Percentiles rank a stretch among this genome's conserved stretches.
Conservation (phyloP, 2,888 invertebrate genomes). For the Biston betularia region DNA sequence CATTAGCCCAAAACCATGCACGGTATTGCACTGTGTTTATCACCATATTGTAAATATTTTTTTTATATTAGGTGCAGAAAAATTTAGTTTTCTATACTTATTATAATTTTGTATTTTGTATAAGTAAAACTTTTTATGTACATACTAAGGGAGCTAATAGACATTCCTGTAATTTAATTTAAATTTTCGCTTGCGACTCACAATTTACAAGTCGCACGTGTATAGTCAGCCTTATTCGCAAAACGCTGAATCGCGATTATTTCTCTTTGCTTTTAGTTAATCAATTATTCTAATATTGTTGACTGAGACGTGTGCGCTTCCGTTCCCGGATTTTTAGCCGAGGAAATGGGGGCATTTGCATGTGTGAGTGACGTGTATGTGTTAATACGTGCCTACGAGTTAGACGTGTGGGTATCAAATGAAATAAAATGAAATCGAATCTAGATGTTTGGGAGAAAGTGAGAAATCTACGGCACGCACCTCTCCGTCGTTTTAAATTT, state of each 20-base stretch:
- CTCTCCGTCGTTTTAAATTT: too few relatives aligned
- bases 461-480: too few relatives aligned
- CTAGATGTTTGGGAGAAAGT: not conserved
- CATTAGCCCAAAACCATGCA: too few relatives aligned
- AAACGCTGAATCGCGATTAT: constrained; percentile 83
- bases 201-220: constrained; percentile 6
- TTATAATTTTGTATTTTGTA: too few relatives aligned
- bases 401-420: not conserved
- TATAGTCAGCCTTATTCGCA: constrained; percentile 61
- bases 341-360: constrained; percentile 43
- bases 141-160: too few relatives aligned
- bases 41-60: too few relatives aligned
- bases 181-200: not conserved
- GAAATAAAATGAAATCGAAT: not conserved
- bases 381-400: not conserved
- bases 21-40: too few relatives aligned
- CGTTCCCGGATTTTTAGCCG: constrained; percentile 57
- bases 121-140: too few relatives aligned
- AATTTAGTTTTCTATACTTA: too few relatives aligned
- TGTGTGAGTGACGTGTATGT: not conserved
- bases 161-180: too few relatives aligned
- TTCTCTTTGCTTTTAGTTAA: constrained; percentile 84
- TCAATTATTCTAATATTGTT: constrained; percentile 85
- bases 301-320: constrained; percentile 72
- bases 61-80: too few relatives aligned